A percentile compares a stretch with the other conserved stretches of the same genome.
These are phyloP conservation scores for Tenualosa ilisha DNA, from an alignment of 2,797 vertebrate species.

Conservation along the genomic window DNA sequence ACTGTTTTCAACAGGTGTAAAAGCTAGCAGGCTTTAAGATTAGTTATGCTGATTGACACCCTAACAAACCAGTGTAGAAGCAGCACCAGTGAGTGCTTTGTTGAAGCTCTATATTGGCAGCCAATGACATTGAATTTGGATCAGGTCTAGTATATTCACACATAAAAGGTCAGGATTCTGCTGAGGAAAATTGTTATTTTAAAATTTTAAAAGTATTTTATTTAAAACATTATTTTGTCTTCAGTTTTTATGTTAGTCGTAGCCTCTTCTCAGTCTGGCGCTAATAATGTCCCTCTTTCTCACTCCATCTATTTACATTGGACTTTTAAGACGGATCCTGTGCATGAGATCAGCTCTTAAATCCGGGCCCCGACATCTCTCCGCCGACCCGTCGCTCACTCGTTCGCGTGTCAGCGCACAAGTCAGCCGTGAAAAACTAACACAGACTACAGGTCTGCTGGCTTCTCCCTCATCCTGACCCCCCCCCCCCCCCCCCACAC, in stretches of 20 bases:
- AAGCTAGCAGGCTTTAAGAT: background rate
- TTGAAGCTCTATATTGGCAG: background rate
- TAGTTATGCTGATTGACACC: background rate
- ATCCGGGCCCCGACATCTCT: background rate
- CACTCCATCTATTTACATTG: background rate
- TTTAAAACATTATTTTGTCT: background rate
- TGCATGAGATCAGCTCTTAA: background rate
- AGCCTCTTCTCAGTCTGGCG: background rate
- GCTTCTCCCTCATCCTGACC: slow-evolving; percentile 44
- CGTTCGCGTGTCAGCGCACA: background rate
- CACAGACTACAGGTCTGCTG: slow-evolving; percentile 39
- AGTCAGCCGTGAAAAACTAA: slow-evolving; percentile 27
- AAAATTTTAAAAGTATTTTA: background rate
- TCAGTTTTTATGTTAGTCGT: background rate
- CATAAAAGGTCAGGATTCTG: background rate
- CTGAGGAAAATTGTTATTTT: background rate
- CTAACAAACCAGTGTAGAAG: background rate
- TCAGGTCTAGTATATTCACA: background rate
- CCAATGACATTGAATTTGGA: background rate
- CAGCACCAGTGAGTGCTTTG: background rate
- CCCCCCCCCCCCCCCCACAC: background rate
- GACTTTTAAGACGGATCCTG: background rate
- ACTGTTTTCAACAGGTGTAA: slow-evolving; percentile 1
- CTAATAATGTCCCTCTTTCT: background rate
- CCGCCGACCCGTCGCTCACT: background rate